phyloP scores from a whole-genome alignment of 2,888 invertebrate species.

The Synergus japonicus region DNA sequence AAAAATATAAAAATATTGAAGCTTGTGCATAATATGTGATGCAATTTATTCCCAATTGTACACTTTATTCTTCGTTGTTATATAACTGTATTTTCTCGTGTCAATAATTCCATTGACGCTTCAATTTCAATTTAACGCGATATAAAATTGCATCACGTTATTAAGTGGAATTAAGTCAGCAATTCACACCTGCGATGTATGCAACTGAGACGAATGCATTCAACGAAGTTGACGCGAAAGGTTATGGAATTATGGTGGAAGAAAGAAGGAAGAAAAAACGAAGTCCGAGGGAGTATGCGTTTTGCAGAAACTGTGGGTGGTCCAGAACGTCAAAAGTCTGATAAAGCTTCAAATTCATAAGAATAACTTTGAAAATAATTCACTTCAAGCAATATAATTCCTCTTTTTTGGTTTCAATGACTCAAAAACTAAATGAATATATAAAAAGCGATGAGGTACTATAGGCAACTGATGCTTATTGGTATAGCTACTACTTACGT shows the following conservation, averaged over 20 bases:
- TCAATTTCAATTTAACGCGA: background rate
- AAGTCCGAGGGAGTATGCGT: background rate
- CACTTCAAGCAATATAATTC: too few species aligned
- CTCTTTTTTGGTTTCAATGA: background rate
- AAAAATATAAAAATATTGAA: too few species aligned
- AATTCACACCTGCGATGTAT: background rate
- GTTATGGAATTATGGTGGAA: background rate
- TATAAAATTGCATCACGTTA: background rate
- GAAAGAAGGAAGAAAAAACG: background rate
- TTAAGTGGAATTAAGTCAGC: background rate
- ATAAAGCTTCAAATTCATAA: too few species aligned
- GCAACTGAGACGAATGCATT: background rate
- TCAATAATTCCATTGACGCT: background rate
- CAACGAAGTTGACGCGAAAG: background rate
- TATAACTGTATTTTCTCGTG: background rate
- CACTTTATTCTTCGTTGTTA: background rate
- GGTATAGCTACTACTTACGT: conserved; percentile 5
- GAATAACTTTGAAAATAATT: too few species aligned
- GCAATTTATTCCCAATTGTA: too few species aligned
- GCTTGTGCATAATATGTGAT: too few species aligned
- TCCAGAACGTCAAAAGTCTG: background rate
- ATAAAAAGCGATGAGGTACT: conserved; percentile 11
- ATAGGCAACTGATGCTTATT: background rate
- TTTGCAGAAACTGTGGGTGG: background rate
- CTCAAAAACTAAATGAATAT: conserved; percentile 6